Evolutionary conservation across 1,140 invertebrate species (phyloP), one percentile per base, ranked within the genome.

Genomic region (Diorhabda elongata): DNA sequence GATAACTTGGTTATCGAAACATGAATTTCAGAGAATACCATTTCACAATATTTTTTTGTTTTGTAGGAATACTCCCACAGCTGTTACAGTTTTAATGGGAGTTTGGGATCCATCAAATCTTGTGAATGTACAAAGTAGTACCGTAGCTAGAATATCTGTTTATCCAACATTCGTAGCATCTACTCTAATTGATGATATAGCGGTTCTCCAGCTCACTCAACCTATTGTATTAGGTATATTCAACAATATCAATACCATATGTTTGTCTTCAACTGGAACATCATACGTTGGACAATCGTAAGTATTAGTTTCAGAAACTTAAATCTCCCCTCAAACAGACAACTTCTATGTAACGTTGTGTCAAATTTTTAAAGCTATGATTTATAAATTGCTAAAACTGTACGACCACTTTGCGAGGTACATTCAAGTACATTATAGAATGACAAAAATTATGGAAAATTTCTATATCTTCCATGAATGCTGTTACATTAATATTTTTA

Each of bases 181-280:
- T 0, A 88, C 84, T 66, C 76, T 87, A 2, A 80, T 84, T 4
- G 87, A 89, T 73, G 89, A 92, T 70, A 77, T 92, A 8, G 90
- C 89, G n/a, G 72, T 92, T 0, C 71, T 92, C 9, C 82, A 81
- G 45, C 72, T 89, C 0, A 75, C 82, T 2, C 78, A 84, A 6
- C 83, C 84, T 8, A 81, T 89, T 2, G 71, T 79, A 2, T 61
- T 78, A 9, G 71, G 76, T 3, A 76, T 69, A 26, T 83, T 78
- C 76, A 83, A 84, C 0, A 85, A 87, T 72, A 85, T 90, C 47
- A 85, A 85, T 26, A 83, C 87, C 0, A 84, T 82, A 3, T 90
- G 88, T 70, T 67, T 88, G 11, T 84, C 87, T 5, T 71, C 78
- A 7, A 65, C 75, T 42, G 66, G 66, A 67, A 67, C 72, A 61